Evolutionary conservation across 2,797 vertebrate genomes (phyloP).

Genomic region (Emys orbicularis): DNA sequence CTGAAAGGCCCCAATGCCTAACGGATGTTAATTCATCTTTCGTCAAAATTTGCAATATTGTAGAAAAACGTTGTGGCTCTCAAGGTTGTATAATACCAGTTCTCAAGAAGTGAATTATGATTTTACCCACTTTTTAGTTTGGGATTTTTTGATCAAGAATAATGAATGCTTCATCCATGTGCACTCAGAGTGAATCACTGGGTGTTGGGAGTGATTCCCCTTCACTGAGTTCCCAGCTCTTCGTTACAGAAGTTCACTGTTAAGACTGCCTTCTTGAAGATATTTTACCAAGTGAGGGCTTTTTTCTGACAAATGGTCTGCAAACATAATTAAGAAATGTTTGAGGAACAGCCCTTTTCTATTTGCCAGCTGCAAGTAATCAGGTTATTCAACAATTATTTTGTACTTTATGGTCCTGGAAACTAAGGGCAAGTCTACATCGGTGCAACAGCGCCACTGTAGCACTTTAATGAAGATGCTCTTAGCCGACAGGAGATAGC

Average conservation of each 20-base stretch:
- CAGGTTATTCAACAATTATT: neutral
- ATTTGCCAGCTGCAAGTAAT: neutral
- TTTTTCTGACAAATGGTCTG: neutral
- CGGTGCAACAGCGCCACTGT: neutral
- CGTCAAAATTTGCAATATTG: fast-evolving
- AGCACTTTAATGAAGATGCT: neutral
- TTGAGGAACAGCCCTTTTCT: neutral
- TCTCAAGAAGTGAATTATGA: neutral
- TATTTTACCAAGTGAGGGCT: neutral
- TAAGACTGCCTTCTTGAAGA: neutral
- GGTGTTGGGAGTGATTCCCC: neutral
- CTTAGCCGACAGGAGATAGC: neutral
- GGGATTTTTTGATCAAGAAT: neutral
- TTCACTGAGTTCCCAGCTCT: neutral
- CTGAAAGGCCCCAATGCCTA: neutral
- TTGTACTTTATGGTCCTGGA: neutral
- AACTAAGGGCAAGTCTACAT: neutral
- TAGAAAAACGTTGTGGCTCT: neutral
- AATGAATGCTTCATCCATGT: neutral
- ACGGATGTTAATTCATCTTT: neutral
- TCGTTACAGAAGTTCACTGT: neutral
- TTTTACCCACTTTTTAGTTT: neutral
- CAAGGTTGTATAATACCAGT: fast-evolving
- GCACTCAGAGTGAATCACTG: neutral
- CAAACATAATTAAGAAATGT: neutral